These are phyloP conservation scores for Laodelphax striatellus DNA, from an alignment of 1,140 invertebrate genomes.

Conservation along the genomic window DNA sequence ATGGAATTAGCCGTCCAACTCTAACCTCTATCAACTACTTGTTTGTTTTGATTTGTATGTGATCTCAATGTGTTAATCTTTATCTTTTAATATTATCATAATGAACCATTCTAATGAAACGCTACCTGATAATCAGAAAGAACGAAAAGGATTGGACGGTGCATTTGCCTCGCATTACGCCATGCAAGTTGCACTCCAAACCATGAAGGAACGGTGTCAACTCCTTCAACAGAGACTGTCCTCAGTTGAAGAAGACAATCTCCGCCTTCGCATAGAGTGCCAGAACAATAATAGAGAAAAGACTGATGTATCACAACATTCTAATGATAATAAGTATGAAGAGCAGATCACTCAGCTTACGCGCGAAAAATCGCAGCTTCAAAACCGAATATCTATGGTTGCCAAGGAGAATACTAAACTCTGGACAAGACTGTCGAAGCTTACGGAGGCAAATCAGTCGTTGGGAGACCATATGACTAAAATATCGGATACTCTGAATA, in stretches of 20 bases:
- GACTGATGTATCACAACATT: conserved; percentile 4
- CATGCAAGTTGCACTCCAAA: conserved; percentile 60
- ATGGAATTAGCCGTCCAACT: too few relatives aligned
- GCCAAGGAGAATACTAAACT: conserved; percentile 64
- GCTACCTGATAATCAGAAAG: too few relatives aligned
- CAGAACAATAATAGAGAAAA: conserved; percentile 23
- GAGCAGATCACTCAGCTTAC: conserved; percentile 32
- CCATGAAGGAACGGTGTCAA: conserved; percentile 65
- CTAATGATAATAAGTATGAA: conserved; percentile 10
- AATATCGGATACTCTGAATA: conserved; percentile 19
- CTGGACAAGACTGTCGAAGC: conserved; percentile 55
- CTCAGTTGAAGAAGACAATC: conserved; percentile 59
- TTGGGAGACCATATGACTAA: conserved; percentile 16
- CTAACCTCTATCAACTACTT: too few relatives aligned
- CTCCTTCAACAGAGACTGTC: conserved; percentile 54
- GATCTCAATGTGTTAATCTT: too few relatives aligned
- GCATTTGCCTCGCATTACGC: conserved; percentile 38
- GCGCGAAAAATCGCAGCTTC: conserved; percentile 59
- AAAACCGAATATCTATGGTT: conserved; percentile 64
- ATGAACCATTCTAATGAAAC: too few relatives aligned
- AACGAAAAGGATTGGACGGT: too few relatives aligned
- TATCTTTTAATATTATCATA: too few relatives aligned
- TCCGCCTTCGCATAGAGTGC: conserved; percentile 43
- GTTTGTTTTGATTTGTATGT: too few relatives aligned
- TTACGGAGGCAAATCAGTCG: conserved; percentile 43